These are phyloP conservation scores for Pitta sordida DNA, from an alignment of 2,113 vertebrate species.

Conservation along the genomic window DNA sequence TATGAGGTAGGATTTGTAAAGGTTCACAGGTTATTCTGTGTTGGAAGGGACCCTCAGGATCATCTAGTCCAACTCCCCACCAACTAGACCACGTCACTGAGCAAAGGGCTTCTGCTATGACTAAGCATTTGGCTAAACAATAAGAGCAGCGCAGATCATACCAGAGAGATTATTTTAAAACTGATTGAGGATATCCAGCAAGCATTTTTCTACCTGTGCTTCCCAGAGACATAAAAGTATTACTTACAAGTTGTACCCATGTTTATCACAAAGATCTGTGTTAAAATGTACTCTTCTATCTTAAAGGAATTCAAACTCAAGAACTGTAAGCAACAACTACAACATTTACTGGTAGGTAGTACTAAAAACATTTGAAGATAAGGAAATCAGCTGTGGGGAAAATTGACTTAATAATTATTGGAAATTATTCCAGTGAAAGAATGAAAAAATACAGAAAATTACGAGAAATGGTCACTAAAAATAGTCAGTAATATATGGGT, in stretches of 20 bases:
- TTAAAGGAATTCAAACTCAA: not conserved
- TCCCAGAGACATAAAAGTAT: not conserved
- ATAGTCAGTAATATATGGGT: not conserved
- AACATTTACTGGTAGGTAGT: not conserved
- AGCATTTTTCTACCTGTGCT: not conserved
- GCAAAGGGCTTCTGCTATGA: constrained; percentile 60
- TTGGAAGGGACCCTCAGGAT: too few species aligned
- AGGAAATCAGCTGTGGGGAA: not conserved
- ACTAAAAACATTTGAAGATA: not conserved
- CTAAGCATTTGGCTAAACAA: constrained; percentile 67
- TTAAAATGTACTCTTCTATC: not conserved
- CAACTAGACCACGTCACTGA: too few species aligned
- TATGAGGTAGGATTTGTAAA: constrained; percentile 57
- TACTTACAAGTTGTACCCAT: not conserved
- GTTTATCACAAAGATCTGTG: not conserved
- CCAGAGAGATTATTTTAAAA: constrained; percentile 54
- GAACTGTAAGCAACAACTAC: not conserved
- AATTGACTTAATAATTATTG: not conserved
- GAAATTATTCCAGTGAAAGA: not conserved
- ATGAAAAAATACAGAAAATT: not conserved
- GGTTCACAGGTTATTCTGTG: too few species aligned
- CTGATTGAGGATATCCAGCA: constrained; percentile 20
- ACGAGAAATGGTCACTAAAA: not conserved
- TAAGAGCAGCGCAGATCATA: constrained; percentile 39
- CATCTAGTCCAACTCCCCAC: too few species aligned